Conservation (phyloP, 2,888 invertebrate genomes). For the Brenthis ino region DNA sequence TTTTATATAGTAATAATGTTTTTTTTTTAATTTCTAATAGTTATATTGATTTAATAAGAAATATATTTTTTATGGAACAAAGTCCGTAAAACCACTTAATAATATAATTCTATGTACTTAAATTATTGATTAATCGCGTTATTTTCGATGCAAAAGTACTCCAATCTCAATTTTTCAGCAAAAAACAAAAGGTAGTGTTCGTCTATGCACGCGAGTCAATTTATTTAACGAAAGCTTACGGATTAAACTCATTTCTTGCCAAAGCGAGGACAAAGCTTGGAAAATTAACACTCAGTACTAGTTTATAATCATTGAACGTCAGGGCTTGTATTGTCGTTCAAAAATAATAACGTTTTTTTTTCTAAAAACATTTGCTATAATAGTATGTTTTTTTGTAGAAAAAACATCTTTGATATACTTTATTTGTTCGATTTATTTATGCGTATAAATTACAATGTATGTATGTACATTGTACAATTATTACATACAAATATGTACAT, state of each 20-base stretch:
- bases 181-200: conserved; percentile 18
- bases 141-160: background rate
- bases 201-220: conserved; percentile 27
- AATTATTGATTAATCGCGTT: conserved; percentile 1
- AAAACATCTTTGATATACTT: too few relatives aligned
- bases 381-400: too few relatives aligned
- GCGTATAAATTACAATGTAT: too few relatives aligned
- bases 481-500: too few relatives aligned
- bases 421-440: too few relatives aligned
- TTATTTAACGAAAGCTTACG: conserved; percentile 30
- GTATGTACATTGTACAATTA: too few relatives aligned
- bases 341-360: background rate
- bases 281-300: conserved; percentile 23
- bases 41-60: too few relatives aligned
- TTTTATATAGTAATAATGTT: too few relatives aligned
- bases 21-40: too few relatives aligned
- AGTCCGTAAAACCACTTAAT: too few relatives aligned
- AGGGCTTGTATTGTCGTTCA: background rate
- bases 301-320: conserved; percentile 10
- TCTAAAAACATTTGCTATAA: background rate
- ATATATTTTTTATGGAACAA: too few relatives aligned
- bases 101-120: background rate
- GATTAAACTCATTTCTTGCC: conserved; percentile 28
- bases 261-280: conserved; percentile 10
- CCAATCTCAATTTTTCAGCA: conserved; percentile 13